Evolutionary conservation across 1,140 invertebrate species (phyloP), one percentile per base, ranked within the genome.

Genomic region (Zaprionus kolodkinae): DNA sequence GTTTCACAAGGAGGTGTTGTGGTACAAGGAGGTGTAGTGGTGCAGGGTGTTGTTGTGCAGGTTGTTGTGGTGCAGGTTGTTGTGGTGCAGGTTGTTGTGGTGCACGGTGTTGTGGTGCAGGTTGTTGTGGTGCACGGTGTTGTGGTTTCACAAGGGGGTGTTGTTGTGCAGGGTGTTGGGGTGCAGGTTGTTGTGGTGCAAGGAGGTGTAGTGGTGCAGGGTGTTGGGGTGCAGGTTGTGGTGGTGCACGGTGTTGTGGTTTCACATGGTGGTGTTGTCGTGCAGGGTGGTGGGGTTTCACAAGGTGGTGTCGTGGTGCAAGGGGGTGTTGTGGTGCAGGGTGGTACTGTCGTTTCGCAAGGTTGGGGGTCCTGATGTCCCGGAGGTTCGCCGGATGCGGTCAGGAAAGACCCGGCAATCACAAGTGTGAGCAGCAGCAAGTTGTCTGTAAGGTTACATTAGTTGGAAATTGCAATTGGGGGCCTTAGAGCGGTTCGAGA

Each of bases 401-500:
- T 33, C 40, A 77, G 21, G 12, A 56, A 43, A 15, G 62, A 76
- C 12, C 78, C 12, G 21, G 60, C 67, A 70, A 59, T 63, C 63
- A 84, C 81, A 33, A 84, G 21, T 27, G 73, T 77, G 45, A 84
- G 50, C 65, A 80, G 56, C 33, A 77, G 56, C 65, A 79, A 62
- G 67, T 84, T 69, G 54, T 74, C 81, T 84, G 40, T 5, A 68
- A 72, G 35, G 12, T 55, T 9, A 3, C 43, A 68, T 40, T 27
- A 36, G 12, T 5, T 4, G 2, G 36, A 27, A 13, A 65, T 30
- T 30, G 59, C 30, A 1, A n/a, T 9, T 30, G 27, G 15, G 11
- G 3, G 40, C 43, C 21, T 21, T 48, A 5, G 7, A 6, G 3
- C 12, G 9, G 21, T 3, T 9, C 15, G 30, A 12, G 2, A 25